phyloP scores from a whole-genome alignment of 2,888 invertebrate species.

The Corbicula japonica region DNA sequence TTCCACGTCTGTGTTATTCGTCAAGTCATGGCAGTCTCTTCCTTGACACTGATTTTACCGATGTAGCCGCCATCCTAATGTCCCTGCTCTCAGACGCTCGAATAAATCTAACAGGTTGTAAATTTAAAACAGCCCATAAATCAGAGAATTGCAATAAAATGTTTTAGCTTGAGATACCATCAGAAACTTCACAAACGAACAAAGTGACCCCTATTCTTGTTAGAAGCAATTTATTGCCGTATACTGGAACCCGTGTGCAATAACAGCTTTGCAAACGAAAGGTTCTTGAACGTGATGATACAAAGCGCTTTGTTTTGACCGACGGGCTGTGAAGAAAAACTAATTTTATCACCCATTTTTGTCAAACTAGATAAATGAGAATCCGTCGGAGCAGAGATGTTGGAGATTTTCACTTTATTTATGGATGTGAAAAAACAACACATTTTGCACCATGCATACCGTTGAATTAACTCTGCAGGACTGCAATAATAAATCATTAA shows the following conservation, averaged over 20 bases:
- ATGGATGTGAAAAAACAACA: conserved; percentile 52
- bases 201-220: conserved; percentile 62
- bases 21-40: conserved; percentile 19
- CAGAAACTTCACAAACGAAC: conserved; percentile 39
- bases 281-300: conserved; percentile 46
- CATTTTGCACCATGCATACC: conserved; percentile 42
- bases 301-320: conserved; percentile 61
- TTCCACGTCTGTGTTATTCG: too few relatives aligned
- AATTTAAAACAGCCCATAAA: conserved; percentile 60
- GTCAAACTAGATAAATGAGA: conserved; percentile 66
- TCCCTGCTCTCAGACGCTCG: conserved; percentile 22
- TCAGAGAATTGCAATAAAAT: conserved; percentile 63
- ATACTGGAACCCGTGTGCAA: conserved; percentile 51
- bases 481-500: too few relatives aligned
- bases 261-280: conserved; percentile 54
- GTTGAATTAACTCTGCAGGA: conserved; percentile 41
- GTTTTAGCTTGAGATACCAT: conserved; percentile 60
- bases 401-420: conserved; percentile 47
- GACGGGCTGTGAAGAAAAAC: conserved; percentile 65
- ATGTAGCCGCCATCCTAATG: conserved; percentile 11
- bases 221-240: conserved; percentile 58
- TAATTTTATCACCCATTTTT: conserved; percentile 72
- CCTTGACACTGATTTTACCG: conserved; percentile 33
- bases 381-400: conserved; percentile 23
- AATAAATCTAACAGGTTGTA: conserved; percentile 63